phyloP scores from a whole-genome alignment of 2,113 vertebrate genomes.

The Sphaerodactylus townsendi region DNA sequence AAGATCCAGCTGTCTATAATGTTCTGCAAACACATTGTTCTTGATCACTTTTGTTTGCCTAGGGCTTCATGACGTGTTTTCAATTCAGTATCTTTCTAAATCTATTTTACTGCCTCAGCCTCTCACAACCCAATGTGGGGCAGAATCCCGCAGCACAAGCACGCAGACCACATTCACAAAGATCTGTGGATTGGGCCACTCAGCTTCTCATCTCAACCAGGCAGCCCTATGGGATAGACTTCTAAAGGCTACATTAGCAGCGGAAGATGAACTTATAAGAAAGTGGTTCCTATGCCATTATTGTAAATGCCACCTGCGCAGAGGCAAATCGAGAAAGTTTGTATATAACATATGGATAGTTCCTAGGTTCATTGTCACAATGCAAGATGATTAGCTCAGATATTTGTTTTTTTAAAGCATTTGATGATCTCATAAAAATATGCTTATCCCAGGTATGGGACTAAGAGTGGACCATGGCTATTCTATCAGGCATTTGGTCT shows the following conservation, averaged over 20 bases:
- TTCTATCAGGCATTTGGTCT: too few species aligned
- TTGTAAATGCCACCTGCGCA: background rate
- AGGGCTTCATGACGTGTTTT: background rate
- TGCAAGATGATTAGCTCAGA: background rate
- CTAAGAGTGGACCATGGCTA: too few species aligned
- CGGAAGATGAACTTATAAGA: background rate
- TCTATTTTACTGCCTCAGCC: background rate
- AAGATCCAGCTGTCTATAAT: background rate
- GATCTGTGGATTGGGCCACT: background rate
- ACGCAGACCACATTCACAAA: too few species aligned
- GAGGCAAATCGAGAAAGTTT: background rate
- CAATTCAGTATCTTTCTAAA: background rate
- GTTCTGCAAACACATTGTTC: background rate
- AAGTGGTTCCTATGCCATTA: background rate
- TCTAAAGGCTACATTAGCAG: background rate
- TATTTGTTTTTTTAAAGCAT: background rate
- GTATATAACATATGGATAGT: background rate
- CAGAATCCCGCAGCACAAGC: too few species aligned
- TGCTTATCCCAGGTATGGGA: too few species aligned
- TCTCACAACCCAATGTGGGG: background rate
- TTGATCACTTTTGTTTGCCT: background rate
- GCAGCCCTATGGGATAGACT: background rate
- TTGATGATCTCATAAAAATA: background rate
- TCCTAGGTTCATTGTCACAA: background rate
- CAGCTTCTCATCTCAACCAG: background rate